Evolutionary conservation across 2,113 vertebrate genomes (phyloP).

Genomic region (Ceuthmochares aereus): DNA sequence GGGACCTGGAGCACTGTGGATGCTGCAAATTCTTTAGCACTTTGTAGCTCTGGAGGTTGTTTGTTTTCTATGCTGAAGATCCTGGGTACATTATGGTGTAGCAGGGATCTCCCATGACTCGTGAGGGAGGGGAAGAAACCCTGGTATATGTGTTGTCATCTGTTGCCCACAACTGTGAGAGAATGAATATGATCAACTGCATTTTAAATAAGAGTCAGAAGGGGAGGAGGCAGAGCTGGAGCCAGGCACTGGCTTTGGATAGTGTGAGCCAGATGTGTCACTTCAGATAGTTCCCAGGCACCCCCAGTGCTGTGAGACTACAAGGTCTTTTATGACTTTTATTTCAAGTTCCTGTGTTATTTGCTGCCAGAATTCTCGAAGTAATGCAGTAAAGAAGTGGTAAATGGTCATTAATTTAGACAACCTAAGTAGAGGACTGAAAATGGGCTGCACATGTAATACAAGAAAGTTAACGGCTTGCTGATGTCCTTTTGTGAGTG

Average conservation of each 20-base stretch:
- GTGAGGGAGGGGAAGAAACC: neutral
- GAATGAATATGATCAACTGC: neutral
- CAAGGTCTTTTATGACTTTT: neutral
- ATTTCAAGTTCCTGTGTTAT: neutral
- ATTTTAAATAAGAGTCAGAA: neutral
- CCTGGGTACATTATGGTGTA: accelerated
- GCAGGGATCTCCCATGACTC: neutral
- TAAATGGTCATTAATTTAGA: slow-evolving; percentile 45
- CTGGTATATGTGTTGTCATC: neutral
- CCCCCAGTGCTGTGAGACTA: neutral
- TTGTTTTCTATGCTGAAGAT: neutral
- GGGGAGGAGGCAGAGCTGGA: neutral
- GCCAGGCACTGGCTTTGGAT: neutral
- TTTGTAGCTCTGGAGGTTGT: neutral
- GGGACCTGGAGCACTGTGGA: neutral
- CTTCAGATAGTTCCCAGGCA: neutral
- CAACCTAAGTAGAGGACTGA: neutral
- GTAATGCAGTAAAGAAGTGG: neutral
- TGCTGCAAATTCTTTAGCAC: neutral
- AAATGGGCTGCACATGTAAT: neutral
- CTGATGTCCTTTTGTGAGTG: slow-evolving; percentile 44
- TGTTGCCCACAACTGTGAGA: neutral
- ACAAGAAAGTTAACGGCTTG: slow-evolving; percentile 34
- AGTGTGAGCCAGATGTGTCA: neutral
- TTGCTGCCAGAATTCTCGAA: slow-evolving; percentile 37